Base-by-base conservation (phyloP, 2,797 vertebrate genomes). In the Philypnodon macrostomus region DNA sequence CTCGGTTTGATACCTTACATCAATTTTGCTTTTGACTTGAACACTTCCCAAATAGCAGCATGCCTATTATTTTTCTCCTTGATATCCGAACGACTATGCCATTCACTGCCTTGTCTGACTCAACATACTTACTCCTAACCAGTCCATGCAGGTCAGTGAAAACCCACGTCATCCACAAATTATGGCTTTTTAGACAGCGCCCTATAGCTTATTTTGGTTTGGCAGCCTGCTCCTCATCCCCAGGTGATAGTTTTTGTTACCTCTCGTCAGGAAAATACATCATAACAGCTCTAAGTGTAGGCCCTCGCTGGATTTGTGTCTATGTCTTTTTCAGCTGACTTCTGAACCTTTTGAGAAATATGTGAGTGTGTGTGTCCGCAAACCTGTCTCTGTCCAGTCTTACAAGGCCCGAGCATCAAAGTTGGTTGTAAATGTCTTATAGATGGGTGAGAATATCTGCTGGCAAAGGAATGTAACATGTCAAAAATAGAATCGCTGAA, bases 341-440 rank as follows among this genome's bases (percentile, higher is more conserved):
- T 91, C 84, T 83, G 84, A 90, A 88, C 77, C 80, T 79, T 85
- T 83, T 86, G 89, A 89, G 88, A 90, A 91, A 89, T 87, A 79
- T 90, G 84, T 88, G 85, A 77, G 79, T 51, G 81, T 19, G 67
- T 33, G 32, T 33, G 27, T 29, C 84, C 85, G 63, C 80, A 84
- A 80, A 47, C 60, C 44, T 23, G 54, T 67, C 84, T 83, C 61
- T 64, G 73, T 74, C 70, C 77, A 42, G 66, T 58, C 77, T 79
- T 83, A 87, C 82, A 86, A 80, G 80, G 70, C 71, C 67, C 2
- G 14, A 72, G 72, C 89, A 91, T 91, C 90, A 91, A 91, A 91
- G 89, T 87, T 89, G 77, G 71, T 72, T 80, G 85, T 87, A 90
- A 88, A 90, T 88, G 85, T 90, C 87, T 90, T 90, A 90, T 89